Conservation (phyloP, 2,113 vertebrate genomes). For the Maccullochella peelii region DNA sequence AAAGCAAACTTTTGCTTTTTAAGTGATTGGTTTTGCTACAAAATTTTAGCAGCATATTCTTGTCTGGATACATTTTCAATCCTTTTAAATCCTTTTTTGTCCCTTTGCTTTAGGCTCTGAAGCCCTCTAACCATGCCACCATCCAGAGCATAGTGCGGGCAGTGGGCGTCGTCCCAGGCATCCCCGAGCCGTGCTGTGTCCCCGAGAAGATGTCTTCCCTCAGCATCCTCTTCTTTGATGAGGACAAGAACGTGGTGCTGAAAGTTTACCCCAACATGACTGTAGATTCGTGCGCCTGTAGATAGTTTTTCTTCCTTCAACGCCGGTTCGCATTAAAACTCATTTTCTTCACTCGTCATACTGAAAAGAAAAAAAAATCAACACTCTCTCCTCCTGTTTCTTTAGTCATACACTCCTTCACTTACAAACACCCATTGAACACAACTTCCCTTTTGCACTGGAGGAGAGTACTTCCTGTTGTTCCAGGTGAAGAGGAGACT, state of each 20-base stretch:
- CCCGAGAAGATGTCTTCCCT: conserved; percentile 97
- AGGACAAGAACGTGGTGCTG: conserved; percentile 96
- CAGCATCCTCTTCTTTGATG: conserved; percentile 96
- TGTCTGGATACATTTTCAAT: neutral
- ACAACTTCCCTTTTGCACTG: conserved; percentile 70
- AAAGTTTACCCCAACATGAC: conserved; percentile 99
- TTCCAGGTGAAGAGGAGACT: conserved; percentile 41
- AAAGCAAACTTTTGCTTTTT: neutral
- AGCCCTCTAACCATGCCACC: conserved; percentile 97
- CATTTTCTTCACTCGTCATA: too few species aligned
- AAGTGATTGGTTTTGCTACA: neutral
- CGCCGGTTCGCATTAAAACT: conserved; percentile 11
- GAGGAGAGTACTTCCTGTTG: conserved; percentile 68
- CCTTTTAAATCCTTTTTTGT: neutral
- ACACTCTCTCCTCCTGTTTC: conserved; percentile 27
- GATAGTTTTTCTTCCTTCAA: conserved; percentile 80
- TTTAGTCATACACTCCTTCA: conserved; percentile 9
- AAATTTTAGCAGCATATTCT: neutral
- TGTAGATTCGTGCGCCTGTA: conserved; percentile 95
- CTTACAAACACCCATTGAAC: conserved; percentile 9
- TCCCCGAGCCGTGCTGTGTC: conserved; percentile 96
- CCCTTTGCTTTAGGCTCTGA: conserved; percentile 87
- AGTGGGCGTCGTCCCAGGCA: conserved; percentile 91
- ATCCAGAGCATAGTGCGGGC: conserved; percentile 98
- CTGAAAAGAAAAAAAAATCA: neutral